Base-by-base conservation (phyloP, 2,888 invertebrate genomes). In the Xanthia icteritia region DNA sequence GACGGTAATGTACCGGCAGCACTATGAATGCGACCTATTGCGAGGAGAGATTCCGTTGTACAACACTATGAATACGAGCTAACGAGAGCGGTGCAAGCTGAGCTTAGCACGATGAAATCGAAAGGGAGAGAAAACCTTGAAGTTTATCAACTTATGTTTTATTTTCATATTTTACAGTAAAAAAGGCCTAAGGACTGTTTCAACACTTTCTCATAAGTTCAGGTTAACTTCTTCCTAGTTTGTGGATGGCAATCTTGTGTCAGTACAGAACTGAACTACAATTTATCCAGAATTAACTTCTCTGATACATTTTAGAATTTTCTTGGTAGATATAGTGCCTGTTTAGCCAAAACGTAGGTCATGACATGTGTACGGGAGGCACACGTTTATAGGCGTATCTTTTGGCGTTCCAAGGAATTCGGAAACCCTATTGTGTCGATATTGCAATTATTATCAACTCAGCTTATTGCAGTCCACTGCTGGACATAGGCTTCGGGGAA, bases 1-100 rank as follows among this genome's bases (percentile, higher is more conserved):
- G 73, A 74, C 58, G 20, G 36, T 11, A 31, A n/a, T 56, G 60
- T 27, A 31, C 9, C 20, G 36, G 42, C 56, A 56, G 31, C 23
- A 67, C 78, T 70, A 67, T 63, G 51, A 61, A 67, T 51, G 51
- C 27, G 42, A 27, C 15, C 31, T 6, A 23, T 39, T 61, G 31
- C 9, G 58, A 36, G 2, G 20, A 45, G 11, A 9, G 31, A 11
- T 42, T 51, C 11, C 11, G 0, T 39, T 51, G 39, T 51, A 36
- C 36, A 61, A 45, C 27, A 54, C 77, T 45, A 23, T 67, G 54
- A 45, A 61, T 67, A 6, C 9, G 58, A 2, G 2, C 1, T 17
- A 11, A 6, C n/a, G 45, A 31, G 31, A 60, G 0, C 36, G 23
- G 48, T 74, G 36, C 23, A 13, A 56, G 42, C 11, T 5, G n/a